Evolutionary conservation across 2,113 vertebrate genomes (phyloP).

Genomic region (Sapayoa aenigma): DNA sequence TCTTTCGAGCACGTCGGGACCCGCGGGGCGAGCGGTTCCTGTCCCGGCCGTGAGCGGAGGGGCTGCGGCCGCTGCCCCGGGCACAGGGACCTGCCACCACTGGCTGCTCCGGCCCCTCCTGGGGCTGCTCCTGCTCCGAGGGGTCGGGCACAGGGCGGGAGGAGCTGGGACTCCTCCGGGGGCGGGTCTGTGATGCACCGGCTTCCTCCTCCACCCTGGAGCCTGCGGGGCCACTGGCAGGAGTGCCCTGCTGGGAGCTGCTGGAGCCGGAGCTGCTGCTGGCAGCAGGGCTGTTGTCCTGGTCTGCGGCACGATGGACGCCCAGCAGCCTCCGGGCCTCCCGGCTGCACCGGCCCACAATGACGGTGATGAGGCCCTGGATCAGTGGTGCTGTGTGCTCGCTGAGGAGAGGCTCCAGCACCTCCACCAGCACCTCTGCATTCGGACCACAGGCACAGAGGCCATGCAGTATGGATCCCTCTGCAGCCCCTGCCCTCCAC

Average conservation of each 20-base stretch:
- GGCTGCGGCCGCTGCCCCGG: background rate
- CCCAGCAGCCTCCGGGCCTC: background rate
- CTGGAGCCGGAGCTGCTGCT: background rate
- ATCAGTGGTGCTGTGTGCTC: background rate
- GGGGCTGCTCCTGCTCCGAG: background rate
- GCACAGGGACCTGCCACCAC: background rate
- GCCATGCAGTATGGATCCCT: background rate
- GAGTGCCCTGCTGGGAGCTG: background rate
- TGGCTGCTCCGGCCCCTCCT: background rate
- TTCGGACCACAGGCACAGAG: background rate
- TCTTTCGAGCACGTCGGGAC: background rate
- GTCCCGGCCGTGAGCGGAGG: background rate
- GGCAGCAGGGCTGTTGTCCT: background rate
- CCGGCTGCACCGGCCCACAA: background rate
- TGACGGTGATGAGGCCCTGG: background rate
- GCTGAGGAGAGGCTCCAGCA: background rate
- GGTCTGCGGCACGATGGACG: accelerated
- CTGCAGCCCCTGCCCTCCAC: background rate
- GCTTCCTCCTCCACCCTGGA: background rate
- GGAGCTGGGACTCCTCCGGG: background rate
- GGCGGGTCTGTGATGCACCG: background rate
- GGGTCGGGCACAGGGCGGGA: no score
- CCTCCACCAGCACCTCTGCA: background rate
- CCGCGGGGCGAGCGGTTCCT: background rate
- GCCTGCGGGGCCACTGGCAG: no score